These are phyloP conservation scores for Mormyrus iriodes DNA, from an alignment of 2,113 vertebrate genomes.

Conservation along the genomic window DNA sequence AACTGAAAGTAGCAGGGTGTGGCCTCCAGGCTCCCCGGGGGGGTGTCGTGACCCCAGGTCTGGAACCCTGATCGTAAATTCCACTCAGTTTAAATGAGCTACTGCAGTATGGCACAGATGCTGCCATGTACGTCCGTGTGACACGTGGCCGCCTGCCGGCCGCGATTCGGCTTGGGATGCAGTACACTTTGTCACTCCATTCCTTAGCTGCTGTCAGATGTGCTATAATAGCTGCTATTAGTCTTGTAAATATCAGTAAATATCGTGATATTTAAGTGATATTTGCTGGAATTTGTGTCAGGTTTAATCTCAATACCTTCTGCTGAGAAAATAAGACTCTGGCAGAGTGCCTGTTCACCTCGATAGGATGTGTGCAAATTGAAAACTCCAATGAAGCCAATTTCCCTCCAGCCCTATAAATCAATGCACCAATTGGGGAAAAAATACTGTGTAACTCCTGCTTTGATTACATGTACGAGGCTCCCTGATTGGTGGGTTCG, in stretches of 20 bases:
- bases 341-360: background rate
- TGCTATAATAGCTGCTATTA: background rate
- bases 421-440: background rate
- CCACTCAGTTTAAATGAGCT: background rate
- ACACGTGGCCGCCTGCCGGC: background rate
- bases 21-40: background rate
- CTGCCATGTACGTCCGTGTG: background rate
- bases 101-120: background rate
- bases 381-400: background rate
- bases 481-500: background rate
- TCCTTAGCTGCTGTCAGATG: background rate
- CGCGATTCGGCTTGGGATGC: background rate
- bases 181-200: background rate
- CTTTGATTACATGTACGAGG: background rate
- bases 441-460: background rate
- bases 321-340: background rate
- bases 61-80: background rate
- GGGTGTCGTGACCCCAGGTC: background rate
- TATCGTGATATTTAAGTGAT: conserved; percentile 9
- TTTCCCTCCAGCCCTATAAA: background rate
- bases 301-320: background rate
- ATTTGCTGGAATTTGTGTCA: background rate
- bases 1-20: background rate
- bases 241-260: conserved; percentile 8
- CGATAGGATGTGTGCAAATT: background rate